Evolutionary conservation across 2,888 invertebrate species (phyloP).

Genomic region (Pandemis heparana): DNA sequence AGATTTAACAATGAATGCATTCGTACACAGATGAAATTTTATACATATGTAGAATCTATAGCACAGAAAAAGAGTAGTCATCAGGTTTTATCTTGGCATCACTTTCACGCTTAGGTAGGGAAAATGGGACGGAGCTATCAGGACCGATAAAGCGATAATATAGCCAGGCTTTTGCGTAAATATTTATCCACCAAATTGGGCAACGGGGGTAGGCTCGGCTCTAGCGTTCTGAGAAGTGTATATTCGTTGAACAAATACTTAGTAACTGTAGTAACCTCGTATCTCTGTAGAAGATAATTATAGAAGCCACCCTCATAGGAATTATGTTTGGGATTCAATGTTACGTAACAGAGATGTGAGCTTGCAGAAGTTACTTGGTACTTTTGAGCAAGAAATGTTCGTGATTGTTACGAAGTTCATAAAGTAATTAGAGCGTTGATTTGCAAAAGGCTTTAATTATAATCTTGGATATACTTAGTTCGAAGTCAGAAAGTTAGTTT

Average conservation of each 20-base stretch:
- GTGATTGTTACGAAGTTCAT: neutral
- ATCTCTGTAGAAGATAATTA: neutral
- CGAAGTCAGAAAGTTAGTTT: neutral
- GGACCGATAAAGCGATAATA: neutral
- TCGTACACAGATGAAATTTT: too few relatives aligned
- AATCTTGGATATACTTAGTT: neutral
- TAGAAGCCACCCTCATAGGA: neutral
- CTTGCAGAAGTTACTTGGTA: neutral
- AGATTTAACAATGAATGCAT: too few relatives aligned
- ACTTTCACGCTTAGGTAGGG: neutral
- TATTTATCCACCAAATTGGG: slow-evolving; percentile 15
- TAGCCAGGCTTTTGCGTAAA: neutral
- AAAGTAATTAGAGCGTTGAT: slow-evolving; percentile 2
- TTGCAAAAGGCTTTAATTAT: slow-evolving; percentile 4
- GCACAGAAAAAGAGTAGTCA: neutral
- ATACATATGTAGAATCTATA: too few relatives aligned
- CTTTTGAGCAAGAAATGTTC: neutral
- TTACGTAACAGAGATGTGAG: neutral
- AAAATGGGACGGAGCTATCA: neutral
- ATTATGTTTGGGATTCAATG: neutral
- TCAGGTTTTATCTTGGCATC: neutral
- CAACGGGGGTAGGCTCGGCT: neutral
- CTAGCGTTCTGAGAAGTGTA: slow-evolving; percentile 1
- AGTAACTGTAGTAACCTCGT: neutral
- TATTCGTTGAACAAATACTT: neutral